Evolutionary conservation across 2,797 vertebrate genomes (phyloP).

Genomic region (Helarctos malayanus): DNA sequence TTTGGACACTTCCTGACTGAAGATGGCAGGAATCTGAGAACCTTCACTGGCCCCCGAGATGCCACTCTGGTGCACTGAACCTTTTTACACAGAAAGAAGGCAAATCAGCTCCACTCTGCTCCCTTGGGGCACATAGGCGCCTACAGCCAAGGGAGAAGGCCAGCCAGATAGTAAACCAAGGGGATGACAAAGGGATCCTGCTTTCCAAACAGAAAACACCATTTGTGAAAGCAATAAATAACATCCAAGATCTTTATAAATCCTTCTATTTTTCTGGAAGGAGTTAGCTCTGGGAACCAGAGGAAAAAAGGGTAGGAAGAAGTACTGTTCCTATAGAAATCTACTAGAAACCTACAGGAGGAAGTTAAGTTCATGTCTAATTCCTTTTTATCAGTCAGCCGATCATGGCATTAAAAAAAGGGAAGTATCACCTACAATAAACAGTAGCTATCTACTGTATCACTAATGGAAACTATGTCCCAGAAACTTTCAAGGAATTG

Average conservation of each 20-base stretch:
- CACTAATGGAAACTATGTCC: not conserved
- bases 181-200: not conserved
- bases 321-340: not conserved
- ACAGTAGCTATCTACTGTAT: not conserved
- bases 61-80: not conserved
- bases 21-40: not conserved
- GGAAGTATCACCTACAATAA: constrained; percentile 2
- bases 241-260: constrained; percentile 34
- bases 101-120: not conserved
- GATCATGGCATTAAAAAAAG: not conserved
- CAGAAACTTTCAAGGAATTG: constrained; percentile 39
- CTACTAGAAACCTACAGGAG: constrained; percentile 51
- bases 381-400: not conserved
- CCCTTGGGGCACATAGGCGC: not conserved
- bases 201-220: not conserved
- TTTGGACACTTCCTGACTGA: not conserved
- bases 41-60: not conserved
- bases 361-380: not conserved
- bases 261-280: constrained; percentile 31
- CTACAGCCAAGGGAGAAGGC: not conserved
- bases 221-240: not conserved
- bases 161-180: not conserved
- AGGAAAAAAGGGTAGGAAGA: not conserved
- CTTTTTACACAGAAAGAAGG: not conserved
- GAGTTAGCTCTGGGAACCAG: not conserved